Evolutionary conservation across 2,888 invertebrate genomes (phyloP), one percentile per base, ranked within the genome.

Genomic region (Neuroscelio doddi): DNA sequence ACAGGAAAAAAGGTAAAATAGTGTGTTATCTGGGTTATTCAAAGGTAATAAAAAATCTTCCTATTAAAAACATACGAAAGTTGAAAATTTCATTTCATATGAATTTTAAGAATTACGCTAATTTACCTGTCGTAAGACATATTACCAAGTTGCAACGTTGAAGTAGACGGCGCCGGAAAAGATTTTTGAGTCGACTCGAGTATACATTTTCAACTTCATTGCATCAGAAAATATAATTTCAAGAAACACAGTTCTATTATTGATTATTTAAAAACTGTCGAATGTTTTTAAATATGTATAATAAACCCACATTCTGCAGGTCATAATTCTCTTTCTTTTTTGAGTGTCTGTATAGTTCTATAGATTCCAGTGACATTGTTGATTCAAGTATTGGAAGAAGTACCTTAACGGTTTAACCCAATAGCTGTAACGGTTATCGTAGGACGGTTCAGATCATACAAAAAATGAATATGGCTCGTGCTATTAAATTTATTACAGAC

Each of bases 361-460:
- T 10, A 50, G 55, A 50, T 58, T 55, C 50, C 55, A 52, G 58
- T 53, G n/a, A n/a, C n/a, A n/a, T n/a, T n/a, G n/a, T n/a, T n/a
- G n/a, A n/a, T n/a, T n/a, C n/a, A n/a, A 55, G 57, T 55, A 53
- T 53, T 50, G 58, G 50, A 58, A 62, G 51, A 57, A 52, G 68
- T 68, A 52, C 57, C 50, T 52, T 64, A 61, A 68, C 62, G 61
- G 61, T 64, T 55, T 10, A 44, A 42, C 41, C 32, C 42, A 14
- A 30, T 47, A 57, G 29, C 44, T 39, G 29, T 63, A 59, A 67
- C 67, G 56, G 63, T 59, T 47, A 38, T 50, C 15, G 38, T 36
- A 57, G 27, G 51, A 61, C 38, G 49, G 27, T 29, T 30, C 29
- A 44, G 41, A 58, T 21, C 15, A 38, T 29, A 14, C 46, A 55